These are phyloP conservation scores for Julus scanicus DNA, from an alignment of 2,888 invertebrate genomes.

Conservation along the genomic window DNA sequence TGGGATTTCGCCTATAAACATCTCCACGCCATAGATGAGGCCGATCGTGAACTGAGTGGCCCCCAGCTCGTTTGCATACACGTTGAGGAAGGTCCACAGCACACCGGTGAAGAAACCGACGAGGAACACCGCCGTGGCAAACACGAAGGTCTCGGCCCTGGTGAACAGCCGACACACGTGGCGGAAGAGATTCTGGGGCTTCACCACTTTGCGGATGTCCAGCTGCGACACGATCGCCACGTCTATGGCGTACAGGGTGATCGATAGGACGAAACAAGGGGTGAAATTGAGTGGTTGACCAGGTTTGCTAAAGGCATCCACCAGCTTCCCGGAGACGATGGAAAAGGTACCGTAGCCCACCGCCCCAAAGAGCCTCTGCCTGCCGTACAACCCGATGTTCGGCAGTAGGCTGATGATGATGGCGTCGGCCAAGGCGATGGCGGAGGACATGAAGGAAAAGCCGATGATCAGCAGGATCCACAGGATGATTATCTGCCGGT, in stretches of 20 bases:
- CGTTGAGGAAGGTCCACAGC: slow-evolving; percentile 78
- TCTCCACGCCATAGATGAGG: slow-evolving; percentile 73
- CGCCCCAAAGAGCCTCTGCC: slow-evolving; percentile 88
- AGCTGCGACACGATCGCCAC: slow-evolving; percentile 70
- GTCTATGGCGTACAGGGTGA: slow-evolving; percentile 68
- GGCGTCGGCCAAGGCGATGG: slow-evolving; percentile 46
- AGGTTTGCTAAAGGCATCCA: slow-evolving; percentile 78
- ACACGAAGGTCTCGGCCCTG: slow-evolving; percentile 78
- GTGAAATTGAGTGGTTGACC: slow-evolving; percentile 74
- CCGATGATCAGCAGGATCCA: slow-evolving; percentile 53
- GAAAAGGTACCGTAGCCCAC: slow-evolving; percentile 86
- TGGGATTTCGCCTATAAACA: slow-evolving; percentile 77
- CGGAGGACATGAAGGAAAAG: slow-evolving; percentile 48
- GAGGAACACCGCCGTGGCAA: slow-evolving; percentile 82
- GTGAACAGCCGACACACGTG: slow-evolving; percentile 47
- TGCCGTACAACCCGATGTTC: slow-evolving; percentile 80
- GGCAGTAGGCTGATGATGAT: slow-evolving; percentile 63
- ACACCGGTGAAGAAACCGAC: slow-evolving; percentile 90
- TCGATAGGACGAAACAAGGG: slow-evolving; percentile 80
- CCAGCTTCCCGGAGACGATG: slow-evolving; percentile 79
- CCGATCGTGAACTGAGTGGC: slow-evolving; percentile 74
- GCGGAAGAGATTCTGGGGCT: slow-evolving; percentile 9
- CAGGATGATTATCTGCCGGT: slow-evolving; percentile 20
- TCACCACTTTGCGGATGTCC: background rate
- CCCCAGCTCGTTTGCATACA: slow-evolving; percentile 74